Conservation (phyloP, 2,113 vertebrate species). For the Indri indri region DNA sequence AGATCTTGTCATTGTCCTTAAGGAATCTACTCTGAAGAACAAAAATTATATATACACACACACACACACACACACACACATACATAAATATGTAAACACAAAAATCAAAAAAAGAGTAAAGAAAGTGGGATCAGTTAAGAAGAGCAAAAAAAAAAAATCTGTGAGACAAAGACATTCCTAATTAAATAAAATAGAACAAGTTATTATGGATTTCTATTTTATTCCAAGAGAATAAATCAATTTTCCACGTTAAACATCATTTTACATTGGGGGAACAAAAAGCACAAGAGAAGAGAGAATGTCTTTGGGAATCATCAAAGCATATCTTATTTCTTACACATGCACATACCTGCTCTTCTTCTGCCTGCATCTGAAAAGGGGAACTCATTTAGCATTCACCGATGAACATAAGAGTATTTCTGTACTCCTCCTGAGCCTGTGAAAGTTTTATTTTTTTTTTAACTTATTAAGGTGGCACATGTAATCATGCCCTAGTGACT, state of each 20-base stretch:
- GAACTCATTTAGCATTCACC: background rate
- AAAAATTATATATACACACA: background rate
- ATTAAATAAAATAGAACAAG: background rate
- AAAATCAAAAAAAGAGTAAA: background rate
- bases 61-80: too few relatives aligned
- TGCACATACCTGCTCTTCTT: background rate
- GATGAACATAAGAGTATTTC: background rate
- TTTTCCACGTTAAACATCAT: background rate
- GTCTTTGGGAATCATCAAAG: constrained; percentile 36
- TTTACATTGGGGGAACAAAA: background rate
- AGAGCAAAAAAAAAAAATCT: constrained; percentile 9
- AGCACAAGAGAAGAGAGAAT: background rate
- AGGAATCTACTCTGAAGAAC: background rate
- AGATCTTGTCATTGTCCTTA: background rate
- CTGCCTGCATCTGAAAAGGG: background rate
- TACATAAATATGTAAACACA: background rate
- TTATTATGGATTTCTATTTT: background rate
- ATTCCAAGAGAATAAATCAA: background rate
- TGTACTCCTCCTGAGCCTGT: background rate
- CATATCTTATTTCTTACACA: background rate
- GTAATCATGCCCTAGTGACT: constrained; percentile 7
- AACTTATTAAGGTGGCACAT: constrained; percentile 8
- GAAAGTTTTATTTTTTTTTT: background rate
- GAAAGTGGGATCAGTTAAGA: background rate
- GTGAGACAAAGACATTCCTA: background rate